These are phyloP conservation scores for Hydrotaea diabolus DNA, from an alignment of 2,888 invertebrate species.

Conservation along the genomic window DNA sequence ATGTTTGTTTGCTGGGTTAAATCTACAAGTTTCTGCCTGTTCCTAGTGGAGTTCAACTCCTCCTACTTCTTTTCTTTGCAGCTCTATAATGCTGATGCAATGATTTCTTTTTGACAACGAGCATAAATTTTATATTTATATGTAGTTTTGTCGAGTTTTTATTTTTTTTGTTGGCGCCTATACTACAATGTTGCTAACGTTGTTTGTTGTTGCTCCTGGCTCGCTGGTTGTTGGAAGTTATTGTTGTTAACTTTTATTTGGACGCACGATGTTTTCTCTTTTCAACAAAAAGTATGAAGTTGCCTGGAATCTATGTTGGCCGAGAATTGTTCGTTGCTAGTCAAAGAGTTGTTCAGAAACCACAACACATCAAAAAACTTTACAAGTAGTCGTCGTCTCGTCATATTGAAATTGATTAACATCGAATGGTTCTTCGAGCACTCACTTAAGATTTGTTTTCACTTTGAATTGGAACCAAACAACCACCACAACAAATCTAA, in stretches of 20 bases:
- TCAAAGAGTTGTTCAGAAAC: constrained; percentile 1
- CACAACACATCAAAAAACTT: not conserved
- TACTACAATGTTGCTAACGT: not conserved
- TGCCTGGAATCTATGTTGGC: not conserved
- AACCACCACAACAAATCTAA: not conserved
- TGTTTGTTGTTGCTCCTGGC: no score
- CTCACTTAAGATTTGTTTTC: not conserved
- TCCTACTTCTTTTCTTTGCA: not conserved
- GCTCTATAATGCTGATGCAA: not conserved
- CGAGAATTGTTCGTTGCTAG: not conserved
- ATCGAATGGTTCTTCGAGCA: not conserved
- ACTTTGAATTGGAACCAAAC: not conserved
- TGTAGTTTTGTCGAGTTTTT: not conserved
- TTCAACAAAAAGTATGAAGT: constrained; percentile 15
- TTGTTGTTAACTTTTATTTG: constrained; percentile 16
- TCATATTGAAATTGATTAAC: not conserved
- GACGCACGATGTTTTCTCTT: not conserved
- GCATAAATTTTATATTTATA: not conserved
- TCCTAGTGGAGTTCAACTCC: constrained; percentile 3
- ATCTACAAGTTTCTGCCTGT: no score
- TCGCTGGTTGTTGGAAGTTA: no score
- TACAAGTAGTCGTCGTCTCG: not conserved
- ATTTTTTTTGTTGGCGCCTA: no score
- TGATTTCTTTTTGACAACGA: constrained; percentile 14
- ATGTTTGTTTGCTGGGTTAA: not conserved